Evolutionary conservation across 2,888 invertebrate species (phyloP), one percentile per base, ranked within the genome.

Genomic region (Xestobium rufovillosum): DNA sequence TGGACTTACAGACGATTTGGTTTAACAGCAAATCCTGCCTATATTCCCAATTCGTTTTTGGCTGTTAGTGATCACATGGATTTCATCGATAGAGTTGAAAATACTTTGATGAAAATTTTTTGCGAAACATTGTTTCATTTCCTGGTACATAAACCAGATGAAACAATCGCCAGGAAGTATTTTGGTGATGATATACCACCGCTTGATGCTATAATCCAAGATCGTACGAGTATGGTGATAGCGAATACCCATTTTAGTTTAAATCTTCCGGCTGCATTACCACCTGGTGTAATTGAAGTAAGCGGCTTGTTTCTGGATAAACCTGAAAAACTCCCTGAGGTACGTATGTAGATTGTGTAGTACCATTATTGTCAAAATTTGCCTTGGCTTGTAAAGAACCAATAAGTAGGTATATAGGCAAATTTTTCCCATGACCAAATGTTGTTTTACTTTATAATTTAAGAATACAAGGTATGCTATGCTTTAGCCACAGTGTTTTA

Each of bases 281-380:
- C 66, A 25, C 71, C 72, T 0, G 61, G 60, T 10, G 53, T 69
- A n/a, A 59, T 71, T 3, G 71, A 72, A 57, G 63, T 73, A 8
- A 71, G 69, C 14, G 73, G 73, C 14, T 59, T 72, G 34, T 70
- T 72, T 68, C 67, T 61, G 50, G 69, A 61, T 33, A 57, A 62
- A 28, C 53, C 37, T 4, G 49, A 49, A 14, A 36, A 30, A 34
- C 36, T 55, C 19, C 52, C 55, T 10, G 19, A 41, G 46, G 57
- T 57, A 49, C 43, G 42, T 40, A n/a, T n/a, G n/a, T n/a, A n/a
- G n/a, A n/a, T n/a, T n/a, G n/a, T n/a, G n/a, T n/a, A n/a, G n/a
- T n/a, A n/a, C n/a, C n/a, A n/a, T n/a, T n/a, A n/a, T n/a, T n/a
- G n/a, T n/a, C n/a, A n/a, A n/a, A n/a, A n/a, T n/a, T n/a, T n/a